Percentiles rank a stretch among this genome's conserved stretches.
Evolutionary conservation across 2,113 vertebrate species (phyloP).

Genomic region (Tylochromis polylepis): DNA sequence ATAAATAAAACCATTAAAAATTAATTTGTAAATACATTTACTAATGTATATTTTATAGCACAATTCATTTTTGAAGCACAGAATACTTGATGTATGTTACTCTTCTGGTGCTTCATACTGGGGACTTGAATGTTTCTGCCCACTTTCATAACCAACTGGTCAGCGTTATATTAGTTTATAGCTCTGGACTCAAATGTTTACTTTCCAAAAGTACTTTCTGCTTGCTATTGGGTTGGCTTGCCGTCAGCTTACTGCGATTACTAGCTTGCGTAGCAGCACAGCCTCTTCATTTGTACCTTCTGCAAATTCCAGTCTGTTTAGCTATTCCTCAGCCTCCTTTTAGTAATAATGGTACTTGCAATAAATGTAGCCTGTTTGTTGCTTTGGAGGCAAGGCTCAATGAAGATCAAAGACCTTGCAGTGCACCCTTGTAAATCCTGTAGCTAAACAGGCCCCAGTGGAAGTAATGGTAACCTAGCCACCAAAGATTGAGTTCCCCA

Average conservation of each 20-base stretch:
- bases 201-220: background rate
- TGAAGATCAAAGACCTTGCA: background rate
- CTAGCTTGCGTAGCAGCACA: background rate
- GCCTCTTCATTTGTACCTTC: background rate
- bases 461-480: background rate
- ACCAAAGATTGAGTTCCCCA: background rate
- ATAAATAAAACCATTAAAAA: background rate
- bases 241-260: background rate
- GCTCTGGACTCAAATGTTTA: background rate
- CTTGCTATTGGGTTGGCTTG: background rate
- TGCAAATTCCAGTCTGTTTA: background rate
- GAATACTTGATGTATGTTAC: background rate
- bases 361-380: background rate
- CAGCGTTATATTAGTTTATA: background rate
- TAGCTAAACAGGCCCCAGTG: background rate
- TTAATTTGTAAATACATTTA: background rate
- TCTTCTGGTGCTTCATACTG: background rate
- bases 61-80: background rate
- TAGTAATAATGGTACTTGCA: background rate
- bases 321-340: background rate
- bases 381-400: background rate
- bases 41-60: background rate
- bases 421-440: background rate
- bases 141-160: background rate
- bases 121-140: background rate